Evolutionary conservation across 2,113 vertebrate genomes (phyloP), one percentile per base, ranked within the genome.

Genomic region (Noctilio leporinus): DNA sequence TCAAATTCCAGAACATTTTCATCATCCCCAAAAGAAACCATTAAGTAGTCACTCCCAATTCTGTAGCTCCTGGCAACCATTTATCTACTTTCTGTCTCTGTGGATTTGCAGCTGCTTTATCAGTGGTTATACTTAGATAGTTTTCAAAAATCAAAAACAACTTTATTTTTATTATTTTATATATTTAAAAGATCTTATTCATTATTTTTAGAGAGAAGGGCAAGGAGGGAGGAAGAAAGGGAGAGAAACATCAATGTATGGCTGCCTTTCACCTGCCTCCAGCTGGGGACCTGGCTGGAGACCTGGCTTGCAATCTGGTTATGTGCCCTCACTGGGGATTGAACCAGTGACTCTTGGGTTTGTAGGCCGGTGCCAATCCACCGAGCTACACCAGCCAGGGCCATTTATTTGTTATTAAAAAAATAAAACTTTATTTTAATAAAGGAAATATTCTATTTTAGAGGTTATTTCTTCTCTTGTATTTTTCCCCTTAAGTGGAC

Each of bases 1-100:
- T 87, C 24, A 87, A 91, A 86, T 73, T 88, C 47, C 62, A 94
- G 86, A 84, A 65, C 35, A 91, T 88, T 93, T 96, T 95, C 16
- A 69, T 97, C 43, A 85, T 65, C 43, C 69, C 28, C 10, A 47
- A 49, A 91, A 81, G 84, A 81, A 94, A 76, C n/a, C 47, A 73
- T 45, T 82, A 57, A 87, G 47, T 43, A 83, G 53, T 83, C n/a
- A 49, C 65, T 91, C 64, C 59, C 38, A 11, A 17, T 77, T 84
- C 24, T 70, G 40, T 86, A 89, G n/a, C 24, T 1, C 16, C 51
- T 91, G 62, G 26, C 10, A 90, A 77, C 72, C 55, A 84, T 75
- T 88, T 78, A 84, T 91, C 49, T 72, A 53, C 80, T 91, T 94
- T 83, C 35, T 72, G 5, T 82, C n/a, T 93, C 76, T 73, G 35